Evolutionary conservation across 1,140 invertebrate genomes (phyloP).

Genomic region (Saccostrea echinata): DNA sequence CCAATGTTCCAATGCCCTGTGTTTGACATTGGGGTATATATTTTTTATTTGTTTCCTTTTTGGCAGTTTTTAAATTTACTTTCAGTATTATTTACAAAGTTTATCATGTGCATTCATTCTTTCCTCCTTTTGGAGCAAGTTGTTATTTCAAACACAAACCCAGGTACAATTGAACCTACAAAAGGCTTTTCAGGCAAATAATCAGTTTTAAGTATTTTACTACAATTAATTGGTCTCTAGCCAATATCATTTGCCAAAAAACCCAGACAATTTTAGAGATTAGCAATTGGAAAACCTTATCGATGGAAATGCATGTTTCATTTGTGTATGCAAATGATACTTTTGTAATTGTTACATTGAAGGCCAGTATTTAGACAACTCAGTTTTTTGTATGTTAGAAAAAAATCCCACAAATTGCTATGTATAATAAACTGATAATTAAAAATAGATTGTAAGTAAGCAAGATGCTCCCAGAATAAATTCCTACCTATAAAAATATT

Average conservation of each 20-base stretch:
- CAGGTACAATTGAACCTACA: neutral
- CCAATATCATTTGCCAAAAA: conserved; percentile 11
- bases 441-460: neutral
- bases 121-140: neutral
- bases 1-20: neutral
- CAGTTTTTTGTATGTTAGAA: too few relatives aligned
- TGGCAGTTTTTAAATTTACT: neutral
- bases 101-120: neutral
- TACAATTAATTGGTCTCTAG: neutral
- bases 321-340: neutral
- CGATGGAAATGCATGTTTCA: neutral
- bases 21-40: too few relatives aligned
- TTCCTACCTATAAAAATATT: neutral
- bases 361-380: too few relatives aligned
- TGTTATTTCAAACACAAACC: neutral
- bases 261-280: neutral
- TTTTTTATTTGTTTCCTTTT: neutral
- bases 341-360: too few relatives aligned
- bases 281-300: neutral
- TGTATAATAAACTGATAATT: too few relatives aligned
- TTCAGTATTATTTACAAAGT: neutral
- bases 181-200: neutral
- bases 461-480: neutral
- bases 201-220: neutral
- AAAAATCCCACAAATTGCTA: too few relatives aligned